Evolutionary conservation across 1,140 invertebrate genomes (phyloP), one percentile per base, ranked within the genome.

Genomic region (Trichoplusia ni): DNA sequence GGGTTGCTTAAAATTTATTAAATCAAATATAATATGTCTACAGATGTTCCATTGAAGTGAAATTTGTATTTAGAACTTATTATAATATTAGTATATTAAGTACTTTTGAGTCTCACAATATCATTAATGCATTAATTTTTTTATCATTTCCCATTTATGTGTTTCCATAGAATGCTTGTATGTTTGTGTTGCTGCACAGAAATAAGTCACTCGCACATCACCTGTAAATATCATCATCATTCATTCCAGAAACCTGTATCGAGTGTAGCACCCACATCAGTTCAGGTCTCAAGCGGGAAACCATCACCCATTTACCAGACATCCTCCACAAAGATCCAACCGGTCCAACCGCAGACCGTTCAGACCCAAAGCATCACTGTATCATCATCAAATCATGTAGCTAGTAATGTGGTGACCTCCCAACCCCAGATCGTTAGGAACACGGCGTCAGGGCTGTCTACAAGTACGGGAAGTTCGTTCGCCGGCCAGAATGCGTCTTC

Each of bases 231-330:
- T 82, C 84, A 77, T 76, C 84, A 86, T 79, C 84, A 82, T 83
- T 86, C 79, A 87, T 91, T 91, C 68, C 90, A 91, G 90, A 91
- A 91, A 80, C 95, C 95, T 49, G 94, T 96, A 53, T 96, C 95
- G 73, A 96, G 95, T 86, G 95, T 96, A 37, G 95, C 95, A 51
- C 95, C 95, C 19, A 96, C 94, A 70, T 93, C 93, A 53, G 91
- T 94, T 68, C 93, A 93, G 79, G 91, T 93, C 61, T 86, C 91
- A 42, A 90, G 90, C 58, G 90, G 92, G 71, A 95, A 94, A 82
- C 94, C 94, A 81, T 96, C 93, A 71, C 95, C 93, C 76, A 95
- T 95, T 67, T 95, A 95, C 89, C 95, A 95, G 83, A 95, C 95
- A 33, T 95, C 94, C 5, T 96, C 95, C 44, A 96, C 94, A 60